Evolutionary conservation across 2,797 vertebrate genomes (phyloP).

Genomic region (Sebastes wilsoni): DNA sequence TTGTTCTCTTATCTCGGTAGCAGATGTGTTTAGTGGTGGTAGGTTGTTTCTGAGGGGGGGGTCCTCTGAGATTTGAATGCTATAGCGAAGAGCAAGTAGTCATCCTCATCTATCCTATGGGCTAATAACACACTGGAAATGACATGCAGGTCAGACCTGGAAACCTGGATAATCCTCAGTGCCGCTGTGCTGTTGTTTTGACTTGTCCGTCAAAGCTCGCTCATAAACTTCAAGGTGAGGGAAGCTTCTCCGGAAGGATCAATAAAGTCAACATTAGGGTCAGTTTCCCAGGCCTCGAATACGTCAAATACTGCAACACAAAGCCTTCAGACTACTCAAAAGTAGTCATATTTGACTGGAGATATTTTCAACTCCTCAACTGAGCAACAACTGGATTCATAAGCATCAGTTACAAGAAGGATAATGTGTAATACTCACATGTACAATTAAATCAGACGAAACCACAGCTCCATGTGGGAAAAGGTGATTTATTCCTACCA

Average conservation of each 20-base stretch:
- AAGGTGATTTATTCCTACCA: conserved; percentile 59
- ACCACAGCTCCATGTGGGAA: conserved; percentile 30
- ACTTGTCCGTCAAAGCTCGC: conserved; percentile 41
- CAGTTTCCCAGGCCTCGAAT: conserved; percentile 21
- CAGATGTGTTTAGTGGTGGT: conserved; percentile 25
- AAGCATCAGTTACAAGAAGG: background rate
- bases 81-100: background rate
- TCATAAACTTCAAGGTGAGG: conserved; percentile 53
- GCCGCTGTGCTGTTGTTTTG: conserved; percentile 30
- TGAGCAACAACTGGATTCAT: background rate
- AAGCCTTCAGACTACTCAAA: background rate
- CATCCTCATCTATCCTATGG: conserved; percentile 10
- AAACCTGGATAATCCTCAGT: conserved; percentile 40
- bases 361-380: background rate
- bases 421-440: background rate
- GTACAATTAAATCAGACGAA: conserved; percentile 3
- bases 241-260: conserved; percentile 41
- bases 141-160: conserved; percentile 10
- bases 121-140: conserved; percentile 16
- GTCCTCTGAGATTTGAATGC: background rate
- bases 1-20: conserved; percentile 23
- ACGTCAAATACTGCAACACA: background rate
- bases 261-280: conserved; percentile 30
- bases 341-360: background rate
- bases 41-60: background rate